phyloP scores from a whole-genome alignment of 2,888 invertebrate species.

The Tenthredo notha region DNA sequence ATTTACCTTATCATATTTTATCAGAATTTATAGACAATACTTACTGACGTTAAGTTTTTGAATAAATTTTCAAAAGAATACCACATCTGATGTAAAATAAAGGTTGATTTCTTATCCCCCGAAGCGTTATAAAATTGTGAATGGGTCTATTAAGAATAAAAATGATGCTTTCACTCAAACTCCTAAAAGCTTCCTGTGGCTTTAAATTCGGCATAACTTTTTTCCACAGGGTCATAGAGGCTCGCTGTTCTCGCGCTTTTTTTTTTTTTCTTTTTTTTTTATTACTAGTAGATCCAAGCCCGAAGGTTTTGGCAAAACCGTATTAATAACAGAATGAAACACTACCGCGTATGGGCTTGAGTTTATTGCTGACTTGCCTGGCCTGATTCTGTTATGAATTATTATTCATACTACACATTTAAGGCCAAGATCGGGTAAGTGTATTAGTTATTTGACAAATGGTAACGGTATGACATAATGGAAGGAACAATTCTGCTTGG shows the following conservation, averaged over 20 bases:
- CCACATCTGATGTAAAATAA: background rate
- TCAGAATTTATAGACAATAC: background rate
- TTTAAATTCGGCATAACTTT: background rate
- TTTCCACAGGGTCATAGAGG: background rate
- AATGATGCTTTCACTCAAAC: background rate
- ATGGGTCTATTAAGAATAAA: background rate
- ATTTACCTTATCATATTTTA: background rate
- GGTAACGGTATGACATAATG: background rate
- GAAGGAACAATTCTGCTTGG: conserved; percentile 19
- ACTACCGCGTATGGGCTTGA: background rate
- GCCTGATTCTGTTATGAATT: conserved; percentile 35
- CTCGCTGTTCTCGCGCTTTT: background rate
- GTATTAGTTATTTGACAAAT: conserved; percentile 31
- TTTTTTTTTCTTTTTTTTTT: no score
- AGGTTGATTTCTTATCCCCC: background rate
- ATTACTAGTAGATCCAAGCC: background rate
- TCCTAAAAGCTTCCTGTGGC: conserved; percentile 27
- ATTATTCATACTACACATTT: conserved; percentile 1
- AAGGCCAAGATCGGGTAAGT: background rate
- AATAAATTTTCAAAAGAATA: background rate
- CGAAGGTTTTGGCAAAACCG: background rate
- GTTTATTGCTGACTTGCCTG: conserved; percentile 24
- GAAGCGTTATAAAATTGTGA: background rate
- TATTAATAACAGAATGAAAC: conserved; percentile 9
- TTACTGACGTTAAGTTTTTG: background rate